These are phyloP conservation scores for Phragmatobia fuliginosa DNA, from an alignment of 2,888 invertebrate species.

Conservation along the genomic window DNA sequence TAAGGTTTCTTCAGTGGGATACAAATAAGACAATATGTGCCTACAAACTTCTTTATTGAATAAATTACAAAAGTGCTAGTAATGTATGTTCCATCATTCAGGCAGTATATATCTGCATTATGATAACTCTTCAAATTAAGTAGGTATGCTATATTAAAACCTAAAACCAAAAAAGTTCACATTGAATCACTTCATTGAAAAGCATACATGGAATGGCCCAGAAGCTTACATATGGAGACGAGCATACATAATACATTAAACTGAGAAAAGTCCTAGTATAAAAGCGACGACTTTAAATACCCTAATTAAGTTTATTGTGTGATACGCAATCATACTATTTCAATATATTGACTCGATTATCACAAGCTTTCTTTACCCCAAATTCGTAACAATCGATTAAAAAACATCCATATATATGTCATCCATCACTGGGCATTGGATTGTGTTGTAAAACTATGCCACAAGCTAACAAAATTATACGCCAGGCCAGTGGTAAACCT, in stretches of 20 bases:
- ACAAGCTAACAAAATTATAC: conserved; percentile 1
- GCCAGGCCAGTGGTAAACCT: neutral
- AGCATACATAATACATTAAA: conserved; percentile 49
- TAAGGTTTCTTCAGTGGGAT: neutral
- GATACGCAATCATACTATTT: conserved; percentile 50
- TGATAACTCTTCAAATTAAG: conserved; percentile 57
- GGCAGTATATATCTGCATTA: conserved; percentile 71
- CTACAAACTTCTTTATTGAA: conserved; percentile 82
- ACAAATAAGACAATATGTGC: conserved; percentile 60
- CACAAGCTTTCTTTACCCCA: conserved; percentile 35
- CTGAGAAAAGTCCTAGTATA: conserved; percentile 51
- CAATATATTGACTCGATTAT: conserved; percentile 43
- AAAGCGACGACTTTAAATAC: conserved; percentile 49
- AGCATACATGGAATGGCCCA: conserved; percentile 72
- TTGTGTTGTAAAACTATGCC: neutral
- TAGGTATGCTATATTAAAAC: conserved; percentile 65
- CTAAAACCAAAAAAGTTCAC: conserved; percentile 61
- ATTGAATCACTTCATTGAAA: conserved; percentile 57
- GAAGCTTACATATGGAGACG: conserved; percentile 59
- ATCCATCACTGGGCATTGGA: neutral
- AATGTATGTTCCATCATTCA: conserved; percentile 65
- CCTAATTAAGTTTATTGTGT: conserved; percentile 45
- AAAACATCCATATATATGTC: conserved; percentile 26
- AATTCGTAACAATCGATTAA: conserved; percentile 42
- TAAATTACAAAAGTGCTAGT: conserved; percentile 78